These are phyloP conservation scores for Neotoma lepida DNA, from an alignment of 2,113 vertebrate genomes.

Conservation along the genomic window DNA sequence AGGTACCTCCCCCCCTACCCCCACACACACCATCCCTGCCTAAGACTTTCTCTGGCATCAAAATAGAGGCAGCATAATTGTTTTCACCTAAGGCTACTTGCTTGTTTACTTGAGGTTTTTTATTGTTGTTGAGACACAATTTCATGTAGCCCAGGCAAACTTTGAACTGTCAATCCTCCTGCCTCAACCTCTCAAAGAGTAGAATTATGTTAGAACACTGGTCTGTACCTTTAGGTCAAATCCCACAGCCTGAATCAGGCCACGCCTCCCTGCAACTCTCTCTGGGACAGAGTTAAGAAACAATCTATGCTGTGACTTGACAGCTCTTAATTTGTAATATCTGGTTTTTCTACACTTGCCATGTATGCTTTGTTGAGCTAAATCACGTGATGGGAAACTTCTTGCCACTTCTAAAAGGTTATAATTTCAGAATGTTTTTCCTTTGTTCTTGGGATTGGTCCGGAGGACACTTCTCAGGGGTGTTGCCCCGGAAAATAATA, in stretches of 20 bases:
- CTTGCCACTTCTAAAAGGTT: background rate
- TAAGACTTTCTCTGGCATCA: background rate
- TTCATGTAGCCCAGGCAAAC: background rate
- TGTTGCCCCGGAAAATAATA: background rate
- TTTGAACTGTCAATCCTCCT: background rate
- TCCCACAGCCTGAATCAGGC: background rate
- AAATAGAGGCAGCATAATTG: background rate
- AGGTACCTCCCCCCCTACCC: background rate
- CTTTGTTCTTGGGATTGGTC: background rate
- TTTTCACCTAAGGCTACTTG: background rate
- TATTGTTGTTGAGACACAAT: background rate
- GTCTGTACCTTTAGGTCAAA: background rate
- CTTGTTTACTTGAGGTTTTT: background rate
- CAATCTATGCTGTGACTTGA: background rate
- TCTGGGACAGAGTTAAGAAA: background rate
- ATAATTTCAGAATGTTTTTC: background rate
- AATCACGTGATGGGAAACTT: background rate
- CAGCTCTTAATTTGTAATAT: background rate
- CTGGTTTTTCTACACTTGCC: background rate
- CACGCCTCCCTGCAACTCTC: background rate
- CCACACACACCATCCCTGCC: background rate
- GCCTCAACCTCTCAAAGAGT: background rate
- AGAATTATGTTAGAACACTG: no score
- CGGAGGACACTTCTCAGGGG: background rate
- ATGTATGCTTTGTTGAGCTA: background rate